Evolutionary conservation across 2,113 vertebrate genomes (phyloP), one percentile per base, ranked within the genome.

Genomic region (Corythornis madagascariensis): DNA sequence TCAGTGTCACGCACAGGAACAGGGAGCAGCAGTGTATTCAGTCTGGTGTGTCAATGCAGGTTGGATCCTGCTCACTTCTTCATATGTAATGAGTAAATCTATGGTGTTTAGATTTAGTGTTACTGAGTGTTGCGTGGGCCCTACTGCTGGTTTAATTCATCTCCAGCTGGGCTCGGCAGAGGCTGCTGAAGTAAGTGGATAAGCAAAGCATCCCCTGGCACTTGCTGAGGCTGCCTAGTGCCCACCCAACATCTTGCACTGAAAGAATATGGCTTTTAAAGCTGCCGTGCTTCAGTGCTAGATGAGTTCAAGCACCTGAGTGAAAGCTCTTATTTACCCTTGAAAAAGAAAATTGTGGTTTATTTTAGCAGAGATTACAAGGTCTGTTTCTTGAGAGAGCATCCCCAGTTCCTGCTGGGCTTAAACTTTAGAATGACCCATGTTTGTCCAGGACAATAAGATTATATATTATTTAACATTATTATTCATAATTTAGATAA

Each of bases 401-500:
- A 90, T 67, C 63, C 31, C 38, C 3, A 0, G 12, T 9, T 84
- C 78, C 67, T 73, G 53, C 66, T 45, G 61, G 4, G 9, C 57
- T 42, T 48, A 33, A 87, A 70, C 63, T 90, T 70, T 0, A 4
- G 64, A 60, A 45, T 59, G 55, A 57, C 59, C 74, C 0, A 0
- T 59, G n/a, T 66, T 76, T 76, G 60, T 80, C 78, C 60, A 78
- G 79, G 69, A 83, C 50, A 79, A 43, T 28, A 61, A 22, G 38
- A 40, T 64, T 71, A 74, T 93, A 7, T 81, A 88, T 93, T 83
- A 92, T 92, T 94, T 81, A 93, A 18, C 20, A 35, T 11, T 81
- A 76, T 83, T 93, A 84, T 91, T 92, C 43, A 91, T 88, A 70
- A 91, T 93, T 91, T 61, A 94, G 83, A 53, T 77, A 90, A 92